Conservation (phyloP, 2,888 invertebrate species). For the Sarcophaga carnaria region DNA sequence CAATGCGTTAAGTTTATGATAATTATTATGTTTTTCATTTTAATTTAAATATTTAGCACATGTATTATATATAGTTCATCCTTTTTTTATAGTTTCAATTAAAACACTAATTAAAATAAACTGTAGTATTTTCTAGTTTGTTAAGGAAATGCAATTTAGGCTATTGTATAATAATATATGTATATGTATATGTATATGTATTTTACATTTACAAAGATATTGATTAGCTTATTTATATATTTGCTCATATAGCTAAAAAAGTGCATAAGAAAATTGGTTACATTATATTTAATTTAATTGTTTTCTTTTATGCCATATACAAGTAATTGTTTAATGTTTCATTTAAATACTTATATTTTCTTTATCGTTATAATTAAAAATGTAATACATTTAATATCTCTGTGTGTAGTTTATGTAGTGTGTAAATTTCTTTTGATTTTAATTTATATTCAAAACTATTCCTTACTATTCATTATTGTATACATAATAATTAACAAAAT, state of each 20-base stretch:
- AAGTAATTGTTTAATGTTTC: too few species aligned
- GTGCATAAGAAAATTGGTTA: neutral
- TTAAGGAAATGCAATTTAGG: neutral
- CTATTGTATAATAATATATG: neutral
- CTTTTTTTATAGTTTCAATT: neutral
- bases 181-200: neutral
- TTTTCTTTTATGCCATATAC: too few species aligned
- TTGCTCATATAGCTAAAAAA: neutral
- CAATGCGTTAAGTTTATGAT: too few species aligned
- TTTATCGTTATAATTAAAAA: neutral
- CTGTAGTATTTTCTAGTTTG: neutral
- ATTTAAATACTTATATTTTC: neutral
- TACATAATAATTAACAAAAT: neutral
- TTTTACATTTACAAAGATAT: neutral
- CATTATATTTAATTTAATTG: neutral
- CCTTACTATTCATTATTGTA: too few species aligned
- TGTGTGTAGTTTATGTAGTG: neutral
- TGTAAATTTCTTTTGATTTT: neutral
- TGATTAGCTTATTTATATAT: neutral
- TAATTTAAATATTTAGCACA: too few species aligned
- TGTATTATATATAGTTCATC: too few species aligned
- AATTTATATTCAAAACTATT: neutral
- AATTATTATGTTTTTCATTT: too few species aligned
- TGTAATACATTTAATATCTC: neutral
- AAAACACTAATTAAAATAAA: neutral